Conservation (phyloP, 2,113 vertebrate genomes). For the Pristiophorus japonicus region DNA sequence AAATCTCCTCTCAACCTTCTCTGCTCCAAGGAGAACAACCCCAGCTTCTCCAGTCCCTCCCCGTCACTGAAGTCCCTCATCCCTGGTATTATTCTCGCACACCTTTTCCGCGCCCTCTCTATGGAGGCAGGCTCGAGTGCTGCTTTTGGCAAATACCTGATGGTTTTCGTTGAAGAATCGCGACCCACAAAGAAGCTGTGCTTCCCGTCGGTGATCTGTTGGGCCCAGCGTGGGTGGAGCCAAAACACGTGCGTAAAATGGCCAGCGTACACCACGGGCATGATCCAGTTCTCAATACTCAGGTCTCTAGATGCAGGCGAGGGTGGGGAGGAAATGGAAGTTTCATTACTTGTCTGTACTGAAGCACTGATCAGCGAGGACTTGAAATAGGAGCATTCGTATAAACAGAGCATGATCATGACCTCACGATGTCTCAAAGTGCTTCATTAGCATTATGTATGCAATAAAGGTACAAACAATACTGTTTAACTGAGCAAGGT, state of each 20-base stretch:
- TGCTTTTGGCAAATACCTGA: constrained; percentile 65
- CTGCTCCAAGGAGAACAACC: no score
- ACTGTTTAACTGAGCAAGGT: no score
- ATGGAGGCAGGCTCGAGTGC: neutral
- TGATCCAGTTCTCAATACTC: constrained; percentile 98
- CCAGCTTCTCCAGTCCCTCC: no score
- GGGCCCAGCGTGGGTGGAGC: constrained; percentile 88
- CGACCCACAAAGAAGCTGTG: constrained; percentile 78
- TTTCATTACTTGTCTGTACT: neutral
- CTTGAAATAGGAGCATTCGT: neutral
- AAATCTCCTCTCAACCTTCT: no score
- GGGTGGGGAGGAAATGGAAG: neutral
- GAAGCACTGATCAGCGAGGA: neutral
- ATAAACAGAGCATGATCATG: neutral
- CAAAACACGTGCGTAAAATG: constrained; percentile 82
- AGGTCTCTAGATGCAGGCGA: constrained; percentile 66
- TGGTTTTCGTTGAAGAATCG: constrained; percentile 86
- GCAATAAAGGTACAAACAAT: no score
- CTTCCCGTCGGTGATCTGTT: constrained; percentile 84
- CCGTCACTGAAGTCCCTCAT: no score
- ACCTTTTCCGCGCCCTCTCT: no score
- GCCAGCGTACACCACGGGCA: constrained; percentile 93
- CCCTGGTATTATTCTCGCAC: no score
- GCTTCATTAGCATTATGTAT: no score
- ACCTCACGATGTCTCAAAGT: neutral